phyloP scores from a whole-genome alignment of 2,888 invertebrate species.

The Pinctada fucata region DNA sequence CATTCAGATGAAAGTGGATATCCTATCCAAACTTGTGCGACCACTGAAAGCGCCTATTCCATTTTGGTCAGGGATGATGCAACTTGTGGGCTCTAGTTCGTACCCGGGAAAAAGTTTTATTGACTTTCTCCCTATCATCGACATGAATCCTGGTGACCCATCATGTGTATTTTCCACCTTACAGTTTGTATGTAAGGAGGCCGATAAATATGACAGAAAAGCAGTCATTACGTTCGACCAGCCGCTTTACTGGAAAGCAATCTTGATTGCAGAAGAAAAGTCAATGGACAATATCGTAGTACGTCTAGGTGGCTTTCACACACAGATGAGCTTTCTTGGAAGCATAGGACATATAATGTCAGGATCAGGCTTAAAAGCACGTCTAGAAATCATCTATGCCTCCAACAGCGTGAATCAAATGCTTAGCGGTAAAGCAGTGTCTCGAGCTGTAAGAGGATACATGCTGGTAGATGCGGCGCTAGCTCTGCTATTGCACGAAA shows the following conservation, averaged over 20 bases:
- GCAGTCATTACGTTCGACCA: constrained; percentile 53
- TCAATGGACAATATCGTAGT: constrained; percentile 19
- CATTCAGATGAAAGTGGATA: too few species aligned
- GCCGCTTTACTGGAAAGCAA: constrained; percentile 55
- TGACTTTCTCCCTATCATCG: constrained; percentile 51
- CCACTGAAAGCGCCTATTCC: too few species aligned
- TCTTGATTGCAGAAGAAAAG: constrained; percentile 31
- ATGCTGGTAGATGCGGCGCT: constrained; percentile 45
- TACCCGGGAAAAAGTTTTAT: constrained; percentile 12
- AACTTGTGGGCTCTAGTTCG: too few species aligned
- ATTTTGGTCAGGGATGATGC: too few species aligned
- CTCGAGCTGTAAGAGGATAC: constrained; percentile 51
- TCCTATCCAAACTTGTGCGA: too few species aligned
- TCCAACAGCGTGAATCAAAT: constrained; percentile 47
- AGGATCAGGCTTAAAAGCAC: constrained; percentile 33
- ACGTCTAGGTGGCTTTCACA: constrained; percentile 40
- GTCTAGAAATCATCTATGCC: constrained; percentile 36
- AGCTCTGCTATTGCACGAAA: constrained; percentile 13
- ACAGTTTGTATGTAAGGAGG: constrained; percentile 42
- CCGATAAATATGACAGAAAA: constrained; percentile 23
- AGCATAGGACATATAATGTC: constrained; percentile 44
- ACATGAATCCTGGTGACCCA: constrained; percentile 49
- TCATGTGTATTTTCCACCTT: constrained; percentile 50
- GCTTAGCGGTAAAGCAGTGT: constrained; percentile 52
- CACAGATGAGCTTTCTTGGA: constrained; percentile 51